phyloP scores from a whole-genome alignment of 2,888 invertebrate species.

The Cephus runcator region DNA sequence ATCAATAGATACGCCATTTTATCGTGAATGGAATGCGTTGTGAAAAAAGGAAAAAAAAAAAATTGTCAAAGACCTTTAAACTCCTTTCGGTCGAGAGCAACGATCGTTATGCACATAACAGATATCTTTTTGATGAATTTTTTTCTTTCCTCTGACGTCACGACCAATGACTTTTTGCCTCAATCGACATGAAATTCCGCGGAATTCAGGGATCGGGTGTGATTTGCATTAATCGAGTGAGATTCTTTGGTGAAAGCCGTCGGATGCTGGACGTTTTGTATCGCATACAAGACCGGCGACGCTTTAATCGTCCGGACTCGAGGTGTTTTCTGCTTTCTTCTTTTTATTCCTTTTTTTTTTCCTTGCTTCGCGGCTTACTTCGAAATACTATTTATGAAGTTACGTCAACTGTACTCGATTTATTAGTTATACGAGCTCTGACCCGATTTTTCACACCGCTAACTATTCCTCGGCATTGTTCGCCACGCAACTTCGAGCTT shows the following conservation, averaged over 20 bases:
- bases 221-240: background rate
- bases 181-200: background rate
- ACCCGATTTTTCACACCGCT: background rate
- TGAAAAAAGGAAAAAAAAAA: background rate
- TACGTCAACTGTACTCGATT: background rate
- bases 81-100: background rate
- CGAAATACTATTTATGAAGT: background rate
- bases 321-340: background rate
- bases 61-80: background rate
- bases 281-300: background rate
- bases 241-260: background rate
- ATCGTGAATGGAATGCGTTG: background rate
- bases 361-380: background rate
- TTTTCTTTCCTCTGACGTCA: background rate
- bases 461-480: background rate
- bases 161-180: background rate
- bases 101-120: background rate
- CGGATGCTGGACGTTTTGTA: background rate
- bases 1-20: slow-evolving; percentile 10
- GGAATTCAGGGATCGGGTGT: background rate
- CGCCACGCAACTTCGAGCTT: background rate
- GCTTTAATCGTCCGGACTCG: background rate
- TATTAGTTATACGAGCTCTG: background rate
- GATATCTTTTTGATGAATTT: background rate
- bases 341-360: background rate